Percentiles rank a stretch among this genome's conserved stretches.
phyloP scores from a whole-genome alignment of 2,797 vertebrate species.

The Rhinichthys osculus region DNA sequence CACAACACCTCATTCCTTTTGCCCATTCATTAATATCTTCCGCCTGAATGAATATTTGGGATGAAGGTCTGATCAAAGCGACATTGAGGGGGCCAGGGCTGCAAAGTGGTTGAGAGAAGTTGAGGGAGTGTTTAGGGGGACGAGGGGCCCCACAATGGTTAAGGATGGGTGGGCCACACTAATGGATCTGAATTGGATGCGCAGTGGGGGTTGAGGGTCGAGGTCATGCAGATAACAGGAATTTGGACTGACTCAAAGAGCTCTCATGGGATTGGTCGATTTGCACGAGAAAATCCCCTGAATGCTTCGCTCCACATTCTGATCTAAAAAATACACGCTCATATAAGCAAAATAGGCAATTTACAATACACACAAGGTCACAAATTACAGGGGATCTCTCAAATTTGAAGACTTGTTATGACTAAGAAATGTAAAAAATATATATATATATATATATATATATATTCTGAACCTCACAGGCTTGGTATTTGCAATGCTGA shows the following conservation, averaged over 20 bases:
- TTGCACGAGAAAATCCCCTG: constrained; percentile 58
- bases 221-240: constrained; percentile 71
- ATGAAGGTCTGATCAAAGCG: constrained; percentile 79
- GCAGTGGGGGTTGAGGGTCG: constrained; percentile 14
- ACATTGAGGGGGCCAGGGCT: constrained; percentile 62
- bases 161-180: constrained; percentile 33
- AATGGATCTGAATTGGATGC: constrained; percentile 12
- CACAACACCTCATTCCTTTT: constrained; percentile 65
- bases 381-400: background rate
- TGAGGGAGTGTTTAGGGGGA: constrained; percentile 35
- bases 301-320: background rate
- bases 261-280: constrained; percentile 64
- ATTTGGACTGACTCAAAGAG: constrained; percentile 73
- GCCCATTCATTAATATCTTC: constrained; percentile 81
- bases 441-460: too few species aligned
- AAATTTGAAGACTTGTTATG: background rate
- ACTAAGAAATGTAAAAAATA: background rate
- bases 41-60: constrained; percentile 77
- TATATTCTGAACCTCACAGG: constrained; percentile 6
- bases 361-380: background rate
- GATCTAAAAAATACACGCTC: background rate
- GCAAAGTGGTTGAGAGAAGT: constrained; percentile 45
- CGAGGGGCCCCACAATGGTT: constrained; percentile 43
- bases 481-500: constrained; percentile 13
- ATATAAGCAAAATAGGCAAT: constrained; percentile 1